These are phyloP conservation scores for Brenthis hecate DNA, from an alignment of 2,888 invertebrate genomes.

Conservation along the genomic window DNA sequence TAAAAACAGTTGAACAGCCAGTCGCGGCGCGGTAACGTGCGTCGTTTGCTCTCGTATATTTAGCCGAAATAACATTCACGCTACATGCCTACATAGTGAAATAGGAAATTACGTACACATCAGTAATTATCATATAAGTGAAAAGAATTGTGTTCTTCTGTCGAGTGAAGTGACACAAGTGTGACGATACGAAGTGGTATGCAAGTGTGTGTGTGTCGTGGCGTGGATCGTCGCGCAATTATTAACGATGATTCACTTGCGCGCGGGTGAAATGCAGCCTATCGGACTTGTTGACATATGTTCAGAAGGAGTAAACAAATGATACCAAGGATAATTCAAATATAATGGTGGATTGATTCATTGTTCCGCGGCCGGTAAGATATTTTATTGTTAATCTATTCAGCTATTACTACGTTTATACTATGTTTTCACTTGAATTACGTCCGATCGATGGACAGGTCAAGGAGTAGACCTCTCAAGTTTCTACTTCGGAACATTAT, in stretches of 20 bases:
- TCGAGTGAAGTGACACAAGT: conserved; percentile 56
- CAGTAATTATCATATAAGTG: conserved; percentile 52
- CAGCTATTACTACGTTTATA: conserved; percentile 1
- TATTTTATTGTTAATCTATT: conserved; percentile 23
- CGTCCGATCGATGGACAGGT: conserved; percentile 2
- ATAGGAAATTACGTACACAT: conserved; percentile 53
- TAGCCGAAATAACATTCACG: conserved; percentile 52
- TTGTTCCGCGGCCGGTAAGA: conserved; percentile 67
- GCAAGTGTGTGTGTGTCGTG: conserved; percentile 66
- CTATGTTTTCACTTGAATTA: conserved; percentile 7
- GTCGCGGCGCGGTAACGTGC: conserved; percentile 69
- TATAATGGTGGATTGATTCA: conserved; percentile 77
- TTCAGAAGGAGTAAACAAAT: conserved; percentile 77
- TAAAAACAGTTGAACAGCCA: conserved; percentile 76
- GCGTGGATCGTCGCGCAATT: conserved; percentile 80
- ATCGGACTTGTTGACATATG: conserved; percentile 80
- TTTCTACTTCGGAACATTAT: background rate
- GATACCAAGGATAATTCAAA: conserved; percentile 66
- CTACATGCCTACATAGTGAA: conserved; percentile 48
- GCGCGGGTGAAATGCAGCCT: conserved; percentile 81
- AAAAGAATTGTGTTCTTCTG: conserved; percentile 48
- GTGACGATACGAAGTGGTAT: conserved; percentile 72
- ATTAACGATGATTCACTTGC: conserved; percentile 82
- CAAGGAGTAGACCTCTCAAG: background rate
- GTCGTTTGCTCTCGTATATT: conserved; percentile 55